phyloP scores from a whole-genome alignment of 2,113 vertebrate species.

The Otolemur garnettii region DNA sequence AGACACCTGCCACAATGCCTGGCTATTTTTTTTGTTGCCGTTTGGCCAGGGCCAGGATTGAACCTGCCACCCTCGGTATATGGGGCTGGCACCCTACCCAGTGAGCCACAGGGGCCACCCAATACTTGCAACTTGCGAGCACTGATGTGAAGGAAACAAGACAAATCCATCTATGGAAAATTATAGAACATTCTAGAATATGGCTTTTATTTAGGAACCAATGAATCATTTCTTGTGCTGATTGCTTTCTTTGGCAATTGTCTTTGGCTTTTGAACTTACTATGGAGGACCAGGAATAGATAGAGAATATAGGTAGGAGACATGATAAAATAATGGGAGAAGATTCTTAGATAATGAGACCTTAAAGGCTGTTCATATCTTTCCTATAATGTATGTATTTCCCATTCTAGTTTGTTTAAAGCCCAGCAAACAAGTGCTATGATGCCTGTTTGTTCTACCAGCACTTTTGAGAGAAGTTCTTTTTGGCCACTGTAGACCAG shows the following conservation, averaged over 20 bases:
- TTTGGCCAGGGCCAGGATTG: too few species aligned
- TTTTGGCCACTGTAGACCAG: background rate
- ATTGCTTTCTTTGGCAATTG: constrained; percentile 13
- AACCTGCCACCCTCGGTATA: too few species aligned
- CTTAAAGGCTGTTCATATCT: constrained; percentile 17
- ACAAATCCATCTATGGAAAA: background rate
- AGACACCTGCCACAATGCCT: too few species aligned
- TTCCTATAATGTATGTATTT: constrained; percentile 30
- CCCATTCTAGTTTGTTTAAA: constrained; percentile 43
- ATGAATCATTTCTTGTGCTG: background rate
- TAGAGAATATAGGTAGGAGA: background rate
- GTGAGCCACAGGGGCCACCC: too few species aligned
- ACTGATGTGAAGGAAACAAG: background rate
- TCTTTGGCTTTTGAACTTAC: constrained; percentile 64
- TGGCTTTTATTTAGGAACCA: background rate
- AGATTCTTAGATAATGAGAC: constrained; percentile 2
- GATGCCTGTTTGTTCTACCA: background rate
- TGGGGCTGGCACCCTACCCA: too few species aligned
- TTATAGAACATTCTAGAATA: background rate
- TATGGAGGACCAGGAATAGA: constrained; percentile 15
- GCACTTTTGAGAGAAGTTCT: background rate
- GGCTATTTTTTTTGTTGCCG: too few species aligned
- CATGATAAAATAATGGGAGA: constrained; percentile 6
- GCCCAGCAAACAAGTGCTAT: constrained; percentile 24
- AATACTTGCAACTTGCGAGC: background rate